These are phyloP conservation scores for Lycodopsis pacificus DNA, from an alignment of 2,797 vertebrate genomes.

Conservation along the genomic window DNA sequence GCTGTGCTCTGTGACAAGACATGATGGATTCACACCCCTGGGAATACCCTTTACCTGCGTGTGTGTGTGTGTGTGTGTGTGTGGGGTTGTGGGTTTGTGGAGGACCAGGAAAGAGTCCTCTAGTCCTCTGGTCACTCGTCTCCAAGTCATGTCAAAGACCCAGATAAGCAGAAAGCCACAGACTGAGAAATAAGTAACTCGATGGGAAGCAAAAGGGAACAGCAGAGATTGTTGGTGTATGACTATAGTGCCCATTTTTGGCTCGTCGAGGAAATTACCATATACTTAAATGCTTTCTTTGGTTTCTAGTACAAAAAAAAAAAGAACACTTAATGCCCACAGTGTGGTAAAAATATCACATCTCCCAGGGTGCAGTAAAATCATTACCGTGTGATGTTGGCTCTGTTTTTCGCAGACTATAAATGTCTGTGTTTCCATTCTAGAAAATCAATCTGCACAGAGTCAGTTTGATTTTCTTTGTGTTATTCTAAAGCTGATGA, in stretches of 20 bases:
- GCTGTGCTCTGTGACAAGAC: conserved; percentile 57
- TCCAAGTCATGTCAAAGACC: conserved; percentile 55
- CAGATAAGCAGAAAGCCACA: conserved; percentile 62
- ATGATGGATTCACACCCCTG: conserved; percentile 62
- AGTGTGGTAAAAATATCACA: conserved; percentile 70
- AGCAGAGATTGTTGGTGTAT: conserved; percentile 51
- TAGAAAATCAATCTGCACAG: conserved; percentile 65
- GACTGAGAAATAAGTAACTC: conserved; percentile 54
- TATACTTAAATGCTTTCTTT: conserved; percentile 49
- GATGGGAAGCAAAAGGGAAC: conserved; percentile 49
- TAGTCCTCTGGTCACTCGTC: conserved; percentile 55
- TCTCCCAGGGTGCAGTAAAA: conserved; percentile 60
- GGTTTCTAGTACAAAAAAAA: conserved; percentile 62
- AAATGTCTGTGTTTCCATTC: conserved; percentile 65
- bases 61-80: conserved; percentile 26
- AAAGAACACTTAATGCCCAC: conserved; percentile 71
- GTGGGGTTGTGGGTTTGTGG: conserved; percentile 13
- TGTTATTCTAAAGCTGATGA: conserved; percentile 67
- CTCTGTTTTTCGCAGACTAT: conserved; percentile 57
- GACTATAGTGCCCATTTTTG: conserved; percentile 52
- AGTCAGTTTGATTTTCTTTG: conserved; percentile 64
- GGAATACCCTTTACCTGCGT: conserved; percentile 46
- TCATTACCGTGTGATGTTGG: conserved; percentile 62
- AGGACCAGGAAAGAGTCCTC: conserved; percentile 42
- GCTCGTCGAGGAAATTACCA: conserved; percentile 46